A percentile compares a stretch with the other conserved stretches of the same genome.
Evolutionary conservation across 2,888 invertebrate genomes (phyloP).

Genomic region (Tachina grossa): DNA sequence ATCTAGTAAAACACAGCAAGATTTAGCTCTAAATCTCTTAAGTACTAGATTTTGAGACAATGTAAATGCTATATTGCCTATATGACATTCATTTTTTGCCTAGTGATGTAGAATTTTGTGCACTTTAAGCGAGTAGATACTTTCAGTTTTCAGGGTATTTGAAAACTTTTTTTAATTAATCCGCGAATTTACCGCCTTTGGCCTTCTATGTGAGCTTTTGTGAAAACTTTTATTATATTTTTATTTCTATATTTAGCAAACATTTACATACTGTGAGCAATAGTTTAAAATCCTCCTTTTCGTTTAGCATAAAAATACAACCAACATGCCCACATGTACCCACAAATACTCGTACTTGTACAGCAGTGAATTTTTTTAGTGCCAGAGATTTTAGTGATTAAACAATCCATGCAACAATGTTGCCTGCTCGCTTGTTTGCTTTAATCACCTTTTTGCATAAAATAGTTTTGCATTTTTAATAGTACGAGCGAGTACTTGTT

Average conservation of each 20-base stretch:
- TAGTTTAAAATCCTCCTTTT: not conserved
- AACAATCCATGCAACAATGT: conserved; percentile 29
- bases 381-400: conserved; percentile 6
- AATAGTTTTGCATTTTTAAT: conserved; percentile 15
- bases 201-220: too few species aligned
- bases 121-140: too few species aligned
- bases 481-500: not conserved
- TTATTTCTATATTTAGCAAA: conserved; percentile 7
- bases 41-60: too few species aligned
- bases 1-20: too few species aligned
- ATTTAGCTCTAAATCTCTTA: too few species aligned
- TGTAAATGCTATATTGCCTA: too few species aligned
- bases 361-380: not conserved
- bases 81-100: too few species aligned
- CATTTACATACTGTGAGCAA: not conserved
- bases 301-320: not conserved
- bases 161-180: too few species aligned
- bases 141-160: too few species aligned
- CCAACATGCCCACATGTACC: conserved; percentile 1
- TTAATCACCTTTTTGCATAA: conserved; percentile 38
- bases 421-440: not conserved
- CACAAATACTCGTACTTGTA: not conserved
- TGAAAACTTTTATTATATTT: not conserved
- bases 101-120: too few species aligned
- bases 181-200: too few species aligned